Evolutionary conservation across 2,888 invertebrate genomes (phyloP).

Genomic region (Nemurella pictetii): DNA sequence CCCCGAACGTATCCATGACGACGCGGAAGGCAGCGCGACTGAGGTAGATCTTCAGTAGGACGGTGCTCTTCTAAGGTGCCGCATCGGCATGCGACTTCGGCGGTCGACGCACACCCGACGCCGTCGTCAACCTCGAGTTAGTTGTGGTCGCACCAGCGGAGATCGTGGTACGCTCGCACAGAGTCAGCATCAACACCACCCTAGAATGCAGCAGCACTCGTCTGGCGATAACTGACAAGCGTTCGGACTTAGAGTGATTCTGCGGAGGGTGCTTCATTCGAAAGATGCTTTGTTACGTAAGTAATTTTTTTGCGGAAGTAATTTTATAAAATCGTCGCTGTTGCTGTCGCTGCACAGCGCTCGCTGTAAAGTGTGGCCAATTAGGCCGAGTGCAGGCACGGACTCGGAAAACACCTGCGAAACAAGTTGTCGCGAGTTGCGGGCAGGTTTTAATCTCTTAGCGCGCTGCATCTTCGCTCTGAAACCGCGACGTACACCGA

Average conservation of each 20-base stretch:
- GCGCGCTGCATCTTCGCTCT: too few relatives aligned
- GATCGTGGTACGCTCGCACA: neutral
- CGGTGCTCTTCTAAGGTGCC: neutral
- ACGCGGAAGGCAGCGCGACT: neutral
- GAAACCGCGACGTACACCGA: too few relatives aligned
- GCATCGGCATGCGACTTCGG: neutral
- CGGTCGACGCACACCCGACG: neutral
- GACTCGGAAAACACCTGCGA: too few relatives aligned
- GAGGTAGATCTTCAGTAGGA: neutral
- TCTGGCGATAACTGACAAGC: neutral
- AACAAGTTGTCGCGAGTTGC: too few relatives aligned
- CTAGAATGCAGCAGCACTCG: neutral
- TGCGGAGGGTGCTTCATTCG: neutral
- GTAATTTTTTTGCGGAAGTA: neutral
- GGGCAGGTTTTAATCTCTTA: too few relatives aligned
- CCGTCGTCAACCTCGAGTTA: too few relatives aligned
- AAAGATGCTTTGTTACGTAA: constrained; percentile 14
- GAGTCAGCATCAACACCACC: neutral
- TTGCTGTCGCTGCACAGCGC: too few relatives aligned
- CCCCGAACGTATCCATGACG: neutral
- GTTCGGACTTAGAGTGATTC: neutral
- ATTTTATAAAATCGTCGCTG: neutral
- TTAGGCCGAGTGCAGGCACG: too few relatives aligned
- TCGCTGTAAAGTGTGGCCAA: too few relatives aligned
- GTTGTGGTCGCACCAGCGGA: neutral